A percentile compares a stretch with the other conserved stretches of the same genome.
phyloP scores from a whole-genome alignment of 2,797 vertebrate species.

The Anguilla obscura region DNA sequence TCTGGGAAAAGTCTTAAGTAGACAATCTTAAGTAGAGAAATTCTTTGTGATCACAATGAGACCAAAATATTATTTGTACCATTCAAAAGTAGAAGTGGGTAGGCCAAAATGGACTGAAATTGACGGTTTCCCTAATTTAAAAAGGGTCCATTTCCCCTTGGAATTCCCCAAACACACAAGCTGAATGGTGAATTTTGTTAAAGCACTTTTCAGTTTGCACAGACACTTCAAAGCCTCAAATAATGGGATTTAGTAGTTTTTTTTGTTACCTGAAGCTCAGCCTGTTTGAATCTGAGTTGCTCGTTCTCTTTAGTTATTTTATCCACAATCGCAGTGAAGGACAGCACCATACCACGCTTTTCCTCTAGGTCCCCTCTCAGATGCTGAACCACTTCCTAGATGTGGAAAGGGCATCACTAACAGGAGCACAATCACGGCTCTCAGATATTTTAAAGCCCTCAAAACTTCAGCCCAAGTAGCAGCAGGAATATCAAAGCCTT shows the following conservation, averaged over 20 bases:
- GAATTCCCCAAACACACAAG: background rate
- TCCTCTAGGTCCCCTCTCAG: constrained; percentile 60
- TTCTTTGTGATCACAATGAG: no score
- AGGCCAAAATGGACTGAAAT: no score
- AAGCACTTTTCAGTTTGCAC: constrained; percentile 6
- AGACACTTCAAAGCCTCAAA: background rate
- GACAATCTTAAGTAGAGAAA: no score
- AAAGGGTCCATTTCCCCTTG: no score
- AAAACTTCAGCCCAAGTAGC: background rate
- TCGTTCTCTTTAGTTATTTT: constrained; percentile 70
- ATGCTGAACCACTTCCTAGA: constrained; percentile 54
- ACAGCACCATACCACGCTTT: constrained; percentile 54
- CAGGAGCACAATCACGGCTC: constrained; percentile 27
- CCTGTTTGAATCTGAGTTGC: constrained; percentile 62
- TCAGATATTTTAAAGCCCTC: constrained; percentile 5
- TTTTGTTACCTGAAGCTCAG: constrained; percentile 66
- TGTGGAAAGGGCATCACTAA: constrained; percentile 45
- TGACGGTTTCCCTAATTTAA: no score
- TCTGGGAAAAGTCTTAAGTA: no score
- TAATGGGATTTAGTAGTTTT: background rate
- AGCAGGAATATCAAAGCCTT: constrained; percentile 6
- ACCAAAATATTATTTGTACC: no score
- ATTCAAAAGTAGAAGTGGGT: no score
- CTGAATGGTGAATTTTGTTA: constrained; percentile 46
- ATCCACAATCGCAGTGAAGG: constrained; percentile 63